Base-by-base conservation (phyloP, 35 echinoderm and acorn worm genomes). In the Apostichopus japonicus region DNA sequence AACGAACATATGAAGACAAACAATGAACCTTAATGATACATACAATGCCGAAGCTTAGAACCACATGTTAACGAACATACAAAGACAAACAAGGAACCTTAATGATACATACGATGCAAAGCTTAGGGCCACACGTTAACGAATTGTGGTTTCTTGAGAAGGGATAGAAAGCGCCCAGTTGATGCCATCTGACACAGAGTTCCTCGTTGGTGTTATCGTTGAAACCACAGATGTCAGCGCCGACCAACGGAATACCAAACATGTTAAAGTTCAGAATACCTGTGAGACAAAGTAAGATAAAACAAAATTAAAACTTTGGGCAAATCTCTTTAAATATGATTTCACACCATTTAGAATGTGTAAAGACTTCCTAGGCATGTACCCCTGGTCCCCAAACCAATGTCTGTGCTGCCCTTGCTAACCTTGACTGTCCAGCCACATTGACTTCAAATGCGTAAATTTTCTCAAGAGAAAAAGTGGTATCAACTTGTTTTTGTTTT, bases 81-180 rank as follows among this genome's bases (percentile, higher is more conserved):
- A 0, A 44, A 44, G 33, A 44, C 33, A 44, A 44, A 3, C 33
- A 44, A 44, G 0, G 33, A 44, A 44, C 33, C 13, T 10, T 61
- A 61, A 61, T 61, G 13, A 61, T 61, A 10, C 57, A 0, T 61
- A 83, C 79, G 54, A 83, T 83, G 15, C 79, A 83, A 54, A 83
- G 79, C 79, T 54, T 54, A 25, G 78, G 51, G 7, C 79, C 79
- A 54, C 79, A 83, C 0, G 44, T 83, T 25, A 83, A 25, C 17
- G 86, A 90, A 77, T 96, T 96, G 65, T 96, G 95, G 90, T 96
- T 96, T 22, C 95, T 94, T 8, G 95, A 96, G 90, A 96, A 96
- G 3, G 95, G 95, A 82, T 96, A 96, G 75, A 96, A 96, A 16
- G 95, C 92, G 2, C 95, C 95, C 7, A 96, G 92, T 87, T 96